A percentile compares a stretch with the other conserved stretches of the same genome.
phyloP scores from a whole-genome alignment of 2,113 vertebrate species.

The Heterotilapia buettikoferi region DNA sequence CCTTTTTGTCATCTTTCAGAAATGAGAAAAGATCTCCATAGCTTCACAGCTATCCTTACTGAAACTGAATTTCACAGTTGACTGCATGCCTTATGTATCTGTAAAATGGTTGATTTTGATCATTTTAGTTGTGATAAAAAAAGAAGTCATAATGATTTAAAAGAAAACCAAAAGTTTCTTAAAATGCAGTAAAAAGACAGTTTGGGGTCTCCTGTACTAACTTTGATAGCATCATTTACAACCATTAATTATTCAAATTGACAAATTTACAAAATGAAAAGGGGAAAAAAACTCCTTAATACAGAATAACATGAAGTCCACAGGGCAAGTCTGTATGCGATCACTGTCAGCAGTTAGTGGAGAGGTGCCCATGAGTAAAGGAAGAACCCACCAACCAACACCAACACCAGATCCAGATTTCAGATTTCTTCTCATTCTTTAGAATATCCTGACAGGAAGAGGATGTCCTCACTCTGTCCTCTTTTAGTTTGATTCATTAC shows the following conservation, averaged over 20 bases:
- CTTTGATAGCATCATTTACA: background rate
- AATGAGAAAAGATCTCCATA: no score
- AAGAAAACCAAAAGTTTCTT: background rate
- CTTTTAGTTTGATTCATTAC: background rate
- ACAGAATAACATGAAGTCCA: background rate
- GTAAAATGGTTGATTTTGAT: no score
- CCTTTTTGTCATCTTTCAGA: background rate
- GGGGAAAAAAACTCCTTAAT: background rate
- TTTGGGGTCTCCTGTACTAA: background rate
- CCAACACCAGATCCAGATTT: background rate
- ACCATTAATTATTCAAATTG: background rate
- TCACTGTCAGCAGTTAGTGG: background rate
- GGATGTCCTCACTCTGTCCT: background rate
- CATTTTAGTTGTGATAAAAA: no score
- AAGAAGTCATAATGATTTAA: no score
- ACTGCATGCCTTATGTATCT: no score
- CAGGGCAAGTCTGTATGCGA: background rate
- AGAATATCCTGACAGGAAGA: background rate
- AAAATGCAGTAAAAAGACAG: background rate
- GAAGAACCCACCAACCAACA: background rate
- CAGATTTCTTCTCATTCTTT: background rate
- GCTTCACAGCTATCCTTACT: no score
- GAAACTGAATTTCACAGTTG: no score
- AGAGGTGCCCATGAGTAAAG: background rate
- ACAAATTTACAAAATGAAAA: background rate